A percentile compares a stretch with the other conserved stretches of the same genome.
phyloP scores from a whole-genome alignment of 2,797 vertebrate species.

The Taeniopygia guttata region DNA sequence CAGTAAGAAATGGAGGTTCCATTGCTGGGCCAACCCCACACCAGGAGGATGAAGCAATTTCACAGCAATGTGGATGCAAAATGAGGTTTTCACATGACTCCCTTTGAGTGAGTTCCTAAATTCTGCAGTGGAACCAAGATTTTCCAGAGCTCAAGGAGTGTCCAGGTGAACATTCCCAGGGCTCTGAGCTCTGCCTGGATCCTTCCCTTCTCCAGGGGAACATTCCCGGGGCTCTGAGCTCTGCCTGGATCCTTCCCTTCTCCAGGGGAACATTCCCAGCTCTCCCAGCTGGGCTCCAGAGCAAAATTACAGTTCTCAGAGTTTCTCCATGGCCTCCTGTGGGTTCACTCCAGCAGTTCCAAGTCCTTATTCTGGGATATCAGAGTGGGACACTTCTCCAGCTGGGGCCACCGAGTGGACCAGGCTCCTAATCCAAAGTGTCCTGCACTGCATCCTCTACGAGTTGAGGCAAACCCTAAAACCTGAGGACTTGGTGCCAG shows the following conservation, averaged over 20 bases:
- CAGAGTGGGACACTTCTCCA: background rate
- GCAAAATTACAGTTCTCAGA: background rate
- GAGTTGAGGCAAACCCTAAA: background rate
- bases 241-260: no score
- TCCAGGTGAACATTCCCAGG: background rate
- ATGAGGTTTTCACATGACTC: background rate
- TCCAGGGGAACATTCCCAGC: no score
- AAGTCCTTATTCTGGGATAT: background rate
- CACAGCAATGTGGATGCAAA: background rate
- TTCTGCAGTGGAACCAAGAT: background rate
- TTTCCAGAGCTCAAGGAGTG: background rate
- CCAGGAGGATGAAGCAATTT: background rate
- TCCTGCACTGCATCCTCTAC: rapidly evolving
- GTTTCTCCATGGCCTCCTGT: background rate
- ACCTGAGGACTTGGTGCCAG: background rate
- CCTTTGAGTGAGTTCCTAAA: background rate
- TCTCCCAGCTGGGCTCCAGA: background rate
- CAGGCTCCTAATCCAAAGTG: rapidly evolving
- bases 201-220: no score
- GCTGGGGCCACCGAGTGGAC: rapidly evolving
- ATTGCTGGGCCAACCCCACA: background rate
- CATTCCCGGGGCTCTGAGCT: no score
- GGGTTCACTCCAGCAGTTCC: background rate
- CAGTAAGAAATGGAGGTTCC: background rate
- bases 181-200: background rate